These are phyloP conservation scores for Meiosimyza decipiens DNA, from an alignment of 2,888 invertebrate genomes.

Conservation along the genomic window DNA sequence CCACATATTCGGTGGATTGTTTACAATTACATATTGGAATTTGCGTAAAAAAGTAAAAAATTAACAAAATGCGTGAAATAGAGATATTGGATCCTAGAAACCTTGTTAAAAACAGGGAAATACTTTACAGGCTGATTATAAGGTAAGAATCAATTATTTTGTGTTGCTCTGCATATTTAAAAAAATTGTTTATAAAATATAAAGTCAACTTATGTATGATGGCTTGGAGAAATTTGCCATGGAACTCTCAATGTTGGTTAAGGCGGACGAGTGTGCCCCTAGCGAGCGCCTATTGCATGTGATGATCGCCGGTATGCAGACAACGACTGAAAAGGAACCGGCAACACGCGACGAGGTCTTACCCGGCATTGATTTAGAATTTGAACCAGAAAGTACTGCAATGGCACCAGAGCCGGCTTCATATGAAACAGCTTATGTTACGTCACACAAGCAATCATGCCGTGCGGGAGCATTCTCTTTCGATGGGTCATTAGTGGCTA, in stretches of 20 bases:
- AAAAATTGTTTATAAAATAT: neutral
- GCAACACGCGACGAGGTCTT: constrained; percentile 64
- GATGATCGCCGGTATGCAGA: constrained; percentile 85
- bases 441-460: constrained; percentile 97
- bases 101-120: constrained; percentile 87
- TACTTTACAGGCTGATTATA: constrained; percentile 90
- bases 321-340: constrained; percentile 78
- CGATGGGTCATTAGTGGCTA: constrained; percentile 96
- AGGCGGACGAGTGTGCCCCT: constrained; percentile 95
- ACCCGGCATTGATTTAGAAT: constrained; percentile 83
- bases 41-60: neutral
- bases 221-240: constrained; percentile 94
- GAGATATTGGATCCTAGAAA: constrained; percentile 75
- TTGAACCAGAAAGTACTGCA: constrained; percentile 93
- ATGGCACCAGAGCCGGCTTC: constrained; percentile 96
- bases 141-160: constrained; percentile 73
- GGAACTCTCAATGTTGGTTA: constrained; percentile 82
- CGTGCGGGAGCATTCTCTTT: constrained; percentile 95
- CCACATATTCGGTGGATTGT: neutral
- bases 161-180: neutral
- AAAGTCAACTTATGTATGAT: constrained; percentile 96
- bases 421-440: constrained; percentile 99
- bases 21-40: constrained; percentile 19
- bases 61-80: constrained; percentile 61
- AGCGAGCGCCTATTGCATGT: constrained; percentile 92